Percentiles rank a stretch among this genome's conserved stretches.
phyloP scores from a whole-genome alignment of 53 echinoderm and acorn worm species.

The Echinometra lucunter region DNA sequence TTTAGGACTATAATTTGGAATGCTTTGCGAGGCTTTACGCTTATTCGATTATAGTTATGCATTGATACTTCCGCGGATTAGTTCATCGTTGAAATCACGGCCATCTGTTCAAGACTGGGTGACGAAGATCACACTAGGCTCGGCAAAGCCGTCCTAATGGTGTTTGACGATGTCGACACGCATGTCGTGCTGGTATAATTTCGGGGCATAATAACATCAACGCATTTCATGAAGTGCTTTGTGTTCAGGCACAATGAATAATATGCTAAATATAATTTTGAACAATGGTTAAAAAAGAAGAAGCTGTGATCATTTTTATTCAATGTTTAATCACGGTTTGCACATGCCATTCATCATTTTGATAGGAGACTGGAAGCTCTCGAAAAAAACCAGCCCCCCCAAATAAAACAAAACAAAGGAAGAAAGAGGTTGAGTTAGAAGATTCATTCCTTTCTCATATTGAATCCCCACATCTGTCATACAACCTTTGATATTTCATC shows the following conservation, averaged over 20 bases:
- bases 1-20: slow-evolving; percentile 29
- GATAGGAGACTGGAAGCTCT: too few species aligned
- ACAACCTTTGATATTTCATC: too few species aligned
- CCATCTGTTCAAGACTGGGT: slow-evolving; percentile 60
- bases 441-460: too few species aligned
- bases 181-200: too few species aligned
- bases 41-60: slow-evolving; percentile 68
- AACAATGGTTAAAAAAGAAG: not conserved
- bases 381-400: too few species aligned
- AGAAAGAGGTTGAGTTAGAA: too few species aligned
- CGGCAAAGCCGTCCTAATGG: not conserved
- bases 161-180: slow-evolving; percentile 3
- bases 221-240: not conserved
- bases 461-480: too few species aligned
- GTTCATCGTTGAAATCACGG: slow-evolving; percentile 55
- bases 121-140: not conserved
- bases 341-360: too few species aligned
- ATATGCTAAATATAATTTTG: not conserved
- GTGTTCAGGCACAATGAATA: not conserved
- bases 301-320: not conserved
- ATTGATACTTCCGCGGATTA: slow-evolving; percentile 67
- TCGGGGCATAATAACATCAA: too few species aligned
- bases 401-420: too few species aligned
- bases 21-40: slow-evolving; percentile 55
- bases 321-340: too few species aligned